Evolutionary conservation across 2,113 vertebrate species (phyloP).

Genomic region (Uria aalge): DNA sequence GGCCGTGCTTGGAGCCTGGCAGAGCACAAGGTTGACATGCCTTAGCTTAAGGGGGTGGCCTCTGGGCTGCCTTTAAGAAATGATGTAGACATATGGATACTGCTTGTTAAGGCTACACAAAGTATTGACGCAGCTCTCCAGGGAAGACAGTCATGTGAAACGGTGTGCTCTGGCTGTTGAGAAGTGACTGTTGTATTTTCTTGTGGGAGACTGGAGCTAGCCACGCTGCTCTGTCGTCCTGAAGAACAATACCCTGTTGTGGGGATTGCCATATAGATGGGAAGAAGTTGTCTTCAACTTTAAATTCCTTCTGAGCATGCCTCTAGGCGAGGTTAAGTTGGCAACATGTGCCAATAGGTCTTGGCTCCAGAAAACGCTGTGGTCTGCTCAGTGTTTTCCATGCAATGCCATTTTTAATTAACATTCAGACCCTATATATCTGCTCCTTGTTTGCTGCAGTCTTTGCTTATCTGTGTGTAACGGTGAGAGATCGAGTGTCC

Average conservation of each 20-base stretch:
- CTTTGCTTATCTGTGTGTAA: not conserved
- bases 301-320: not conserved
- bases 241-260: not conserved
- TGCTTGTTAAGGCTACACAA: not conserved
- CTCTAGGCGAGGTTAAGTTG: not conserved
- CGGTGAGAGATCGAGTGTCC: not conserved
- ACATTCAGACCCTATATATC: not conserved
- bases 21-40: rapidly evolving
- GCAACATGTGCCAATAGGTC: rapidly evolving
- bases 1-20: not conserved
- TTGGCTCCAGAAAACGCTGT: not conserved
- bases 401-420: not conserved
- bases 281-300: not conserved
- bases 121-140: not conserved
- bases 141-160: not conserved
- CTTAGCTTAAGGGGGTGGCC: no score
- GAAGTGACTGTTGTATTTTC: not conserved
- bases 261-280: not conserved
- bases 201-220: not conserved
- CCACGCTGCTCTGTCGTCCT: not conserved
- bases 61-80: not conserved
- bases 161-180: not conserved
- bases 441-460: not conserved
- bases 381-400: not conserved
- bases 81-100: not conserved